Percentiles rank a stretch among this genome's conserved stretches.
Conservation (phyloP, 2,888 invertebrate species). For the Leuctra nigra region DNA sequence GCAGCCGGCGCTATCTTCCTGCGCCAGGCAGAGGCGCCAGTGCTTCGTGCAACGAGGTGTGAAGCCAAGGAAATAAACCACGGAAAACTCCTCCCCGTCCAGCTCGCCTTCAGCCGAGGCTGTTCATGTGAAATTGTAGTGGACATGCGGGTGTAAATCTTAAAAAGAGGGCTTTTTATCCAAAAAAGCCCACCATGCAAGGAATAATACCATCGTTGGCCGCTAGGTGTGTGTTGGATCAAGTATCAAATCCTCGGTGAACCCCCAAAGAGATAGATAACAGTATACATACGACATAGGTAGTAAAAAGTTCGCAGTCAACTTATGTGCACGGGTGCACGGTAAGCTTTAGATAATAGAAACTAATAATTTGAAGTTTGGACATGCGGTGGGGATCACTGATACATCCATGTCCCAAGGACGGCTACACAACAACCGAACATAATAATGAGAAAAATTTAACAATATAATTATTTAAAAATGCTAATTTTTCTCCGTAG, state of each 20-base stretch:
- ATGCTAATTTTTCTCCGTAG: no score
- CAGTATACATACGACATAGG: background rate
- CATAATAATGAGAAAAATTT: no score
- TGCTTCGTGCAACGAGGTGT: background rate
- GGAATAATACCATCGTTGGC: slow-evolving; percentile 11
- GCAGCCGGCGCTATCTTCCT: background rate
- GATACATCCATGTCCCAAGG: no score
- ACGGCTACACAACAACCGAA: no score
- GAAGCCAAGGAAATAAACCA: slow-evolving; percentile 2
- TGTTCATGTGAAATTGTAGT: slow-evolving; percentile 9
- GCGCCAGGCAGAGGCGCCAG: background rate
- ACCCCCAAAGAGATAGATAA: background rate
- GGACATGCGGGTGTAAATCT: slow-evolving; percentile 24
- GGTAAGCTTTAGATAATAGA: slow-evolving; percentile 6
- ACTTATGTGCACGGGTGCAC: slow-evolving; percentile 4
- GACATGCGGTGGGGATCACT: no score
- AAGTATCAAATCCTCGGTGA: background rate
- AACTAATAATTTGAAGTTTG: slow-evolving; percentile 3
- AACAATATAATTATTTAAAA: no score
- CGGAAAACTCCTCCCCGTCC: background rate
- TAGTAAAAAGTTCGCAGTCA: background rate
- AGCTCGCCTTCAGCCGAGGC: background rate
- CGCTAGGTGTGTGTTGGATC: no score
- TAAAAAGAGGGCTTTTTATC: background rate
- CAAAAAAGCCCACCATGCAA: background rate